Evolutionary conservation across 2,888 invertebrate genomes (phyloP).

Genomic region (Clunio marinus): DNA sequence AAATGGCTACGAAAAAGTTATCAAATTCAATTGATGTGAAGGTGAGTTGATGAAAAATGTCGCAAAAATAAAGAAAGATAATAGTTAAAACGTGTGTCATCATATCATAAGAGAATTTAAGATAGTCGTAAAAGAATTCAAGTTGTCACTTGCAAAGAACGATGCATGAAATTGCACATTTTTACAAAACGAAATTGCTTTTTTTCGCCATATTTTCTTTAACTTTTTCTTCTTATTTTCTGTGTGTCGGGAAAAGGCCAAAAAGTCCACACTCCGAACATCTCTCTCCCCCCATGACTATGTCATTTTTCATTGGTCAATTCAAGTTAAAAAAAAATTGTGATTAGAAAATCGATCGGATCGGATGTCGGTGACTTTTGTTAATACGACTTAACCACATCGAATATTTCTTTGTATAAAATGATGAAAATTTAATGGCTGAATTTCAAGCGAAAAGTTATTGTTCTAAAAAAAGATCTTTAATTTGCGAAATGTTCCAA

Average conservation of each 20-base stretch:
- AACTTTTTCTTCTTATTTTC: constrained; percentile 33
- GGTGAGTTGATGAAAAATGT: constrained; percentile 13
- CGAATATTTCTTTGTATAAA: neutral
- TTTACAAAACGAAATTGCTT: neutral
- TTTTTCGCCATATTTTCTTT: constrained; percentile 35
- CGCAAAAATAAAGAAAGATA: neutral
- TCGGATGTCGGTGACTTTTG: neutral
- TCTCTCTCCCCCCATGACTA: constrained; percentile 12
- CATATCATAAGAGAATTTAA: neutral
- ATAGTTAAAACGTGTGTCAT: neutral
- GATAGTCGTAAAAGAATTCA: neutral
- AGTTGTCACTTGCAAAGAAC: neutral
- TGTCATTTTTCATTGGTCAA: constrained; percentile 20
- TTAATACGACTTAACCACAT: neutral
- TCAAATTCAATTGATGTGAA: neutral
- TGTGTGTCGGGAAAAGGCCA: constrained; percentile 20
- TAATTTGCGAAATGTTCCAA: neutral
- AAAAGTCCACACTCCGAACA: constrained; percentile 8
- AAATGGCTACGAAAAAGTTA: constrained; percentile 28
- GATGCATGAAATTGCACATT: constrained; percentile 32
- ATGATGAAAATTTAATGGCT: neutral
- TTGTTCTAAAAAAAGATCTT: constrained; percentile 14
- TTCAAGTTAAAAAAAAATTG: neutral
- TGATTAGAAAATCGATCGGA: neutral
- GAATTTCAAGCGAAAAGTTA: neutral